Evolutionary conservation across 2,888 invertebrate genomes (phyloP).

Genomic region (Caenorhabditis imperialis): DNA sequence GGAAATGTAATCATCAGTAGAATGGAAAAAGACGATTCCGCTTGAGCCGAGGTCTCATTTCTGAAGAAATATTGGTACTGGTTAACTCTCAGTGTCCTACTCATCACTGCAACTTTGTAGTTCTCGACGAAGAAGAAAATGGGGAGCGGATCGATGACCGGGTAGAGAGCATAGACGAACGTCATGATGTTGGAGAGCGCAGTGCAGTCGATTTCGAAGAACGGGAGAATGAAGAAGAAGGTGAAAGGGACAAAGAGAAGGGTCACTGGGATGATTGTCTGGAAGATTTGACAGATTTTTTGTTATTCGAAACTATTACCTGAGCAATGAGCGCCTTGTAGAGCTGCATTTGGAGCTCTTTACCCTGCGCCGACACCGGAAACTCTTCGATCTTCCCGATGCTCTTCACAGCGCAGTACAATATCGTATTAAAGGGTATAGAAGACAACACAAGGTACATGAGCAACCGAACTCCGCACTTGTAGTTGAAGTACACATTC

Average conservation of each 20-base stretch:
- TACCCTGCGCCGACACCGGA: not conserved
- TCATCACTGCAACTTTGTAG: too few relatives aligned
- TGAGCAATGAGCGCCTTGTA: slow-evolving; percentile 19
- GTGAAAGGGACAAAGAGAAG: slow-evolving; percentile 21
- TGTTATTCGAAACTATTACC: not conserved
- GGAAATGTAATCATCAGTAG: too few relatives aligned
- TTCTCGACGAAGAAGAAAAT: not conserved
- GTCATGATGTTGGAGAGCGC: not conserved
- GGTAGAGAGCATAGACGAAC: slow-evolving; percentile 8
- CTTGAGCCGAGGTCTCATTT: too few relatives aligned
- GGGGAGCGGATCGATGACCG: slow-evolving; percentile 6
- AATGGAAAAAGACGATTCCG: too few relatives aligned
- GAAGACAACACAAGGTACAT: too few relatives aligned
- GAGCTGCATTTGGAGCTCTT: slow-evolving; percentile 8
- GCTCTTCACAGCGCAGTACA: not conserved
- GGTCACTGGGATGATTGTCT: slow-evolving; percentile 24
- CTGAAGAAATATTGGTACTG: too few relatives aligned
- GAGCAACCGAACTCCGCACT: too few relatives aligned
- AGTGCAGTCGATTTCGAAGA: not conserved
- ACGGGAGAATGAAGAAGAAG: slow-evolving; percentile 2
- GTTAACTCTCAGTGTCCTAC: too few relatives aligned
- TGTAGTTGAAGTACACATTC: too few relatives aligned
- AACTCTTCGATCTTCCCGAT: not conserved
- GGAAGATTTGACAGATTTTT: too few relatives aligned
- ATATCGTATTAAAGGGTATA: not conserved